phyloP scores from a whole-genome alignment of 2,888 invertebrate genomes.

The Cistogaster globosa region DNA sequence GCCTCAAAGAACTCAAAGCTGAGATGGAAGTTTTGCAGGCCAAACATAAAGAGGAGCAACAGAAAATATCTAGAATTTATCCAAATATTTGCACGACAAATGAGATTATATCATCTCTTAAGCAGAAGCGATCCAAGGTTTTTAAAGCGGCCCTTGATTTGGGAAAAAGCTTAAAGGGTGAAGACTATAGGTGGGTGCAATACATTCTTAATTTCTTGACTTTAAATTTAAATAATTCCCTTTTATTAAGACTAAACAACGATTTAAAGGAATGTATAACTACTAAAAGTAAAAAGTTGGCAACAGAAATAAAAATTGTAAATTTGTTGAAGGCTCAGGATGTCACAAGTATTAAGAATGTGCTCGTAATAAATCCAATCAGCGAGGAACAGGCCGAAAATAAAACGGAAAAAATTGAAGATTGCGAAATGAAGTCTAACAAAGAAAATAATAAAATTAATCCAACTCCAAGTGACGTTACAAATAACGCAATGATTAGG shows the following conservation, averaged over 20 bases:
- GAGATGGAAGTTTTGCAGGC: slow-evolving; percentile 77
- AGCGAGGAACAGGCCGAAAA: not conserved
- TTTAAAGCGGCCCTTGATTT: slow-evolving; percentile 77
- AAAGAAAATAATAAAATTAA: slow-evolving; percentile 1
- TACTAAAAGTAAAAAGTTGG: slow-evolving; percentile 77
- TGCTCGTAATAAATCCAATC: not conserved
- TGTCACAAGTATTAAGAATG: slow-evolving; percentile 51
- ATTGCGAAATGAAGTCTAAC: not conserved
- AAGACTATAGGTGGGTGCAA: slow-evolving; percentile 74
- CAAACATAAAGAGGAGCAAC: slow-evolving; percentile 77
- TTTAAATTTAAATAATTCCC: slow-evolving; percentile 27
- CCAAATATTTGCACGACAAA: slow-evolving; percentile 79
- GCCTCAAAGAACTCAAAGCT: slow-evolving; percentile 77
- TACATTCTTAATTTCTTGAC: not conserved
- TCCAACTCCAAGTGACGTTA: not conserved
- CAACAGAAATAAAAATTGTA: slow-evolving; percentile 79
- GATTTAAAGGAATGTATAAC: slow-evolving; percentile 77
- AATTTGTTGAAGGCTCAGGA: slow-evolving; percentile 77
- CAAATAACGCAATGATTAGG: not conserved
- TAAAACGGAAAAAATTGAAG: not conserved
- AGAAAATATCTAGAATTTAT: slow-evolving; percentile 78
- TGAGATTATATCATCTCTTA: slow-evolving; percentile 78
- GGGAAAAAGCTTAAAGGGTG: slow-evolving; percentile 77
- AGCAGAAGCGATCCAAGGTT: slow-evolving; percentile 77
- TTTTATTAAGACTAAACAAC: slow-evolving; percentile 77